phyloP scores from a whole-genome alignment of 2,888 invertebrate genomes.

The Diloba caeruleocephala region DNA sequence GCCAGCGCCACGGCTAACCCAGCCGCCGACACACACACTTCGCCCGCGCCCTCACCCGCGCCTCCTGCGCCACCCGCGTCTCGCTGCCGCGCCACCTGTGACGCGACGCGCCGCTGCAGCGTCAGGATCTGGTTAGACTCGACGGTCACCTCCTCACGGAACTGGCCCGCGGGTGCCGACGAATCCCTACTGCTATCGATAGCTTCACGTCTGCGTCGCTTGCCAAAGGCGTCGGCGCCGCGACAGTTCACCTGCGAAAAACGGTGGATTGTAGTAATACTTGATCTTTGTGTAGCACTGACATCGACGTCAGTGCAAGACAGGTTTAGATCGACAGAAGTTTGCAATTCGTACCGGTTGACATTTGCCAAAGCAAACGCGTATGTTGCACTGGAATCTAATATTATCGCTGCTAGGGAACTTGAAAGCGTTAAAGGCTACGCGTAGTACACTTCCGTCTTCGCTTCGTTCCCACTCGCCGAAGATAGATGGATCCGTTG shows the following conservation, averaged over 20 bases:
- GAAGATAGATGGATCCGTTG: constrained; percentile 97
- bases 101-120: constrained; percentile 95
- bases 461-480: constrained; percentile 97
- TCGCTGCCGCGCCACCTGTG: constrained; percentile 93
- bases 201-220: constrained; percentile 91
- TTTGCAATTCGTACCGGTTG: constrained; percentile 92
- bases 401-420: constrained; percentile 98
- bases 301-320: too few relatives aligned
- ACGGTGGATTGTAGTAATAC: background rate
- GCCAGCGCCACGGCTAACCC: constrained; percentile 97
- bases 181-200: constrained; percentile 84
- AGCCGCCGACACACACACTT: constrained; percentile 98
- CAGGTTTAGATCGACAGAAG: too few relatives aligned
- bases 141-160: constrained; percentile 97
- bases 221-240: constrained; percentile 96
- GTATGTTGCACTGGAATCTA: constrained; percentile 98
- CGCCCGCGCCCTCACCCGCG: constrained; percentile 89
- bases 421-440: constrained; percentile 97
- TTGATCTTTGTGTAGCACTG: too few relatives aligned
- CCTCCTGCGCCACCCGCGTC: constrained; percentile 90
- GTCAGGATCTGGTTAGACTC: constrained; percentile 97
- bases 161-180: constrained; percentile 92
- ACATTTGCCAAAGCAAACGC: constrained; percentile 98
- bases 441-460: constrained; percentile 95
- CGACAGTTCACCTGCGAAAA: constrained; percentile 94